phyloP scores from a whole-genome alignment of 2,113 vertebrate species.

The Ursus arctos region DNA sequence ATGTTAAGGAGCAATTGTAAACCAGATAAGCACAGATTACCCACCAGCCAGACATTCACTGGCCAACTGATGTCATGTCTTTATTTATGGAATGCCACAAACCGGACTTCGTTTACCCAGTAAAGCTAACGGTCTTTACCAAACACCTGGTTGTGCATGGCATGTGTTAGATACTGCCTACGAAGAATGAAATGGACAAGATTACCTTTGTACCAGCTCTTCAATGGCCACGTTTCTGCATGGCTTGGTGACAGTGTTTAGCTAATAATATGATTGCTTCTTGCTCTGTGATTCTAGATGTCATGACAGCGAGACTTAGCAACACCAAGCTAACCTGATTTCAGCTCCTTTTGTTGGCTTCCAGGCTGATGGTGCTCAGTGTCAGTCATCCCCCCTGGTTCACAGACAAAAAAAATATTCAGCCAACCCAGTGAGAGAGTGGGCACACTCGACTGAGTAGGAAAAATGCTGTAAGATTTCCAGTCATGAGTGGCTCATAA shows the following conservation, averaged over 20 bases:
- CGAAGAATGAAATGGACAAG: constrained; percentile 23
- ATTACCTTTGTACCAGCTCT: background rate
- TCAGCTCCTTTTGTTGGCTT: constrained; percentile 44
- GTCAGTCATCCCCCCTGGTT: background rate
- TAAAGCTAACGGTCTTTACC: background rate
- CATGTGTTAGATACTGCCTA: background rate
- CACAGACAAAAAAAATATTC: background rate
- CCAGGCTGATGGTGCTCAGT: background rate
- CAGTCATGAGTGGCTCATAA: background rate
- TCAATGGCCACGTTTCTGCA: background rate
- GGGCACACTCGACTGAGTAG: background rate
- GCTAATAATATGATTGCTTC: background rate
- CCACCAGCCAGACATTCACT: background rate
- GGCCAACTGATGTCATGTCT: background rate
- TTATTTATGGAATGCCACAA: background rate
- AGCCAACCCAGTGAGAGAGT: background rate
- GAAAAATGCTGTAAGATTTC: background rate
- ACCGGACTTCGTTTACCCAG: background rate
- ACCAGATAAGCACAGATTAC: background rate
- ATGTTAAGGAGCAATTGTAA: background rate
- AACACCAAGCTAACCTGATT: background rate
- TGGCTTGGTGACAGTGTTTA: background rate
- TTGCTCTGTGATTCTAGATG: background rate
- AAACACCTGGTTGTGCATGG: background rate
- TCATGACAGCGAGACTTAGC: background rate